These are phyloP conservation scores for Craniophora ligustri DNA, from an alignment of 2,888 invertebrate genomes.

Conservation along the genomic window DNA sequence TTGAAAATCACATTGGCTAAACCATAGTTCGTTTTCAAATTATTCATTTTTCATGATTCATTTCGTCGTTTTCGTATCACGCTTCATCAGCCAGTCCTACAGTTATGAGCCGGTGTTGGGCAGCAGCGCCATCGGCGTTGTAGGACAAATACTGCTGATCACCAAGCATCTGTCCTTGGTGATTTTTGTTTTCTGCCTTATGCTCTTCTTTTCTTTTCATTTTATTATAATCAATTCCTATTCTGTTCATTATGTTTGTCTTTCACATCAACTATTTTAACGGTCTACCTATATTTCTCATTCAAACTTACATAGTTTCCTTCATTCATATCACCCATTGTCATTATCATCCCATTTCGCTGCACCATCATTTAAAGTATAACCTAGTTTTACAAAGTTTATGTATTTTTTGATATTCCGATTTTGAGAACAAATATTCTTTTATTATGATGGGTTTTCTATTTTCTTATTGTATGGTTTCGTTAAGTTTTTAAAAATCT, in stretches of 20 bases:
- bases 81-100: not conserved
- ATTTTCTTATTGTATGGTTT: too few species aligned
- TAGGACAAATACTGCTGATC: constrained; percentile 28
- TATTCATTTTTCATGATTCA: too few species aligned
- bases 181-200: constrained; percentile 11
- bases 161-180: constrained; percentile 19
- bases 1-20: too few species aligned
- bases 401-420: too few species aligned
- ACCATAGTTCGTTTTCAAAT: too few species aligned
- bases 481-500: too few species aligned
- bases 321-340: not conserved
- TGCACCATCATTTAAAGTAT: constrained; percentile 21
- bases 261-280: not conserved
- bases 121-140: constrained; percentile 22
- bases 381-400: too few species aligned
- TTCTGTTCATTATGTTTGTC: not conserved
- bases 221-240: not conserved
- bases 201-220: not conserved
- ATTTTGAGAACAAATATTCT: too few species aligned
- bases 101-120: not conserved
- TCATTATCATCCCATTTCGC: not conserved
- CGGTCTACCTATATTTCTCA: not conserved
- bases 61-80: not conserved
- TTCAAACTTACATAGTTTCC: not conserved
- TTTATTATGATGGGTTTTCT: too few species aligned